phyloP scores from a whole-genome alignment of 53 echinoderm and acorn worm species.

The Luidia sarsii region DNA sequence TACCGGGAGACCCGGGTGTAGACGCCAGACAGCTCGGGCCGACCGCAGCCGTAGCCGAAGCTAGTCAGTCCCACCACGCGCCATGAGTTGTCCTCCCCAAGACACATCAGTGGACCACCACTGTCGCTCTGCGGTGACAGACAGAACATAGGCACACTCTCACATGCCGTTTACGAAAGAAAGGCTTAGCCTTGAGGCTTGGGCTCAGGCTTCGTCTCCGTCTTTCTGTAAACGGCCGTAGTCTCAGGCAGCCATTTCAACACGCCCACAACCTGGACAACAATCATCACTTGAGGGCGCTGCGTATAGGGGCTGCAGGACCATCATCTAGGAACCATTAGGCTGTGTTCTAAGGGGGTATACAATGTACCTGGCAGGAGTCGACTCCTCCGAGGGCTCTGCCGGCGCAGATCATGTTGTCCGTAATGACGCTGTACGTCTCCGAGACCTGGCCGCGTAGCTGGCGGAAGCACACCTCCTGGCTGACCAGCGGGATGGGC shows the following conservation, averaged over 20 bases:
- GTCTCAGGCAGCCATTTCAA: too few relatives aligned
- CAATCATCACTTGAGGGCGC: too few relatives aligned
- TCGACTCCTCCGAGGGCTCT: constrained; percentile 70
- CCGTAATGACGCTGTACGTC: constrained; percentile 24
- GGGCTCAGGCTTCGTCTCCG: too few relatives aligned
- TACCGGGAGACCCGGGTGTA: constrained; percentile 57
- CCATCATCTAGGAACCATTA: too few relatives aligned
- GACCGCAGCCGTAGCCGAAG: constrained; percentile 63
- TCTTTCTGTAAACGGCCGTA: too few relatives aligned
- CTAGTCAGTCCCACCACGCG: constrained; percentile 65
- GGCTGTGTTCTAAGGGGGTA: too few relatives aligned
- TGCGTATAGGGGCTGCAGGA: too few relatives aligned
- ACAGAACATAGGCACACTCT: neutral
- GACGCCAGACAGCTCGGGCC: constrained; percentile 57
- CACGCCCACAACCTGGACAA: too few relatives aligned
- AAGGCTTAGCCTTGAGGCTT: too few relatives aligned
- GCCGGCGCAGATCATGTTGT: constrained; percentile 87
- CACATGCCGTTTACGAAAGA: too few relatives aligned
- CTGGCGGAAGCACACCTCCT: constrained; percentile 26
- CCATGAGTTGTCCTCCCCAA: constrained; percentile 57
- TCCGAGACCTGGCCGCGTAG: neutral
- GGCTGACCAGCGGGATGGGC: constrained; percentile 37
- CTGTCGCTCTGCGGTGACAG: constrained; percentile 61
- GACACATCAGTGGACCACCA: constrained; percentile 65
- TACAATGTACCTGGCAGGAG: constrained; percentile 89